phyloP scores from a whole-genome alignment of 2,888 invertebrate species.

The Lymantria dispar region DNA sequence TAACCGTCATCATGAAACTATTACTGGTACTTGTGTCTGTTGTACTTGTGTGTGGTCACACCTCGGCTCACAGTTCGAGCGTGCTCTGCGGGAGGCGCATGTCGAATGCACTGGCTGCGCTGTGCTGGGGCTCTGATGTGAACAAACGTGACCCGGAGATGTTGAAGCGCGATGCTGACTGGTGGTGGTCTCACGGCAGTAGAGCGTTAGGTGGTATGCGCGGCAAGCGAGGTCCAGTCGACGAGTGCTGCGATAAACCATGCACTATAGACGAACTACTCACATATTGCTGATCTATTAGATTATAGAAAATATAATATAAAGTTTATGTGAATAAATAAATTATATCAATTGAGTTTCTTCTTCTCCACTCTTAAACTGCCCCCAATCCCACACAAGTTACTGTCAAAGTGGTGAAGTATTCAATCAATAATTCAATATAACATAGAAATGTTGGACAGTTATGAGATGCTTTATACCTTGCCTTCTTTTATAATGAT shows the following conservation, averaged over 20 bases:
- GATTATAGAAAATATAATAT: background rate
- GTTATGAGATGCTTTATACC: too few relatives aligned
- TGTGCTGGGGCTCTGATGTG: background rate
- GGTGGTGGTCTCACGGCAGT: background rate
- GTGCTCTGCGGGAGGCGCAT: background rate
- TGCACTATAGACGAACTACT: constrained; percentile 1
- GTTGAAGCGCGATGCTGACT: background rate
- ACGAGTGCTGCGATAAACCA: constrained; percentile 23
- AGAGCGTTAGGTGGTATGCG: background rate
- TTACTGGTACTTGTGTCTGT: background rate
- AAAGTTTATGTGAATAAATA: background rate
- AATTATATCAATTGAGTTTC: background rate
- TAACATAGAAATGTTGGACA: too few relatives aligned
- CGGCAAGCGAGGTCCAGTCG: constrained; percentile 6
- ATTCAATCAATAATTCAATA: too few relatives aligned
- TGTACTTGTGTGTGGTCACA: background rate
- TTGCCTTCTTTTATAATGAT: too few relatives aligned
- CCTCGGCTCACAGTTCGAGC: background rate
- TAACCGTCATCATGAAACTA: background rate
- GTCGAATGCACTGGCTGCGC: background rate
- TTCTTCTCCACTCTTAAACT: too few relatives aligned
- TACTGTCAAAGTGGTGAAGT: too few relatives aligned
- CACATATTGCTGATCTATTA: background rate
- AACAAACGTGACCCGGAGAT: background rate
- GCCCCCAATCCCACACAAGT: too few relatives aligned